phyloP scores from a whole-genome alignment of 2,888 invertebrate species.

The Spilosoma lubricipeda region DNA sequence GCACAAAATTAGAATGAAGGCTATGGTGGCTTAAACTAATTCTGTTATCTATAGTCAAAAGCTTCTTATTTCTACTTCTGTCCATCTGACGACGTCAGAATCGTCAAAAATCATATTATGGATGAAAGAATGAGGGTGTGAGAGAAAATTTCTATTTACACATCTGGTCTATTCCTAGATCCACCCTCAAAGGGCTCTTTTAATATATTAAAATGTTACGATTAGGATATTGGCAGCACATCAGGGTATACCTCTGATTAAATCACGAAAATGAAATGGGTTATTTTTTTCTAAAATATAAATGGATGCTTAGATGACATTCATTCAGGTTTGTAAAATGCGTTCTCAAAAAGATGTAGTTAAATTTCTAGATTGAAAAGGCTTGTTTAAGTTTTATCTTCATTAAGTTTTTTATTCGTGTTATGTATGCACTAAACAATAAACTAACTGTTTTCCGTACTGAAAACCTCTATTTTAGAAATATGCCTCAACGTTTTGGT shows the following conservation, averaged over 20 bases:
- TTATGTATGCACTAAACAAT: background rate
- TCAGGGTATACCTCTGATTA: background rate
- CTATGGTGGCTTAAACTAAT: background rate
- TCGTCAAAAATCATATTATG: no score
- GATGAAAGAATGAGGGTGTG: no score
- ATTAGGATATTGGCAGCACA: background rate
- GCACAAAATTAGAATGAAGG: slow-evolving; percentile 18
- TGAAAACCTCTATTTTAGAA: background rate
- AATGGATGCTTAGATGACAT: background rate
- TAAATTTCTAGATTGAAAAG: no score
- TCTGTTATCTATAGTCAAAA: no score
- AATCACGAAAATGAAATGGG: background rate
- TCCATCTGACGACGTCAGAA: no score
- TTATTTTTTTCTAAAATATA: background rate
- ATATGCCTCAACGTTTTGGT: background rate
- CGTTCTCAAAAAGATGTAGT: no score
- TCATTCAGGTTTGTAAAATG: no score
- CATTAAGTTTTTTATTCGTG: no score
- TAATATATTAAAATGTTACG: background rate
- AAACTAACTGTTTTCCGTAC: background rate
- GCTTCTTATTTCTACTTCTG: no score
- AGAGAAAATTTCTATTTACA: background rate
- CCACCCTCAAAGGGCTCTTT: background rate
- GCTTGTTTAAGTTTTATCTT: no score
- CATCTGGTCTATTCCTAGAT: no score